Base-by-base conservation (phyloP, 2,113 vertebrate species). In the Sisor rabdophorus region DNA sequence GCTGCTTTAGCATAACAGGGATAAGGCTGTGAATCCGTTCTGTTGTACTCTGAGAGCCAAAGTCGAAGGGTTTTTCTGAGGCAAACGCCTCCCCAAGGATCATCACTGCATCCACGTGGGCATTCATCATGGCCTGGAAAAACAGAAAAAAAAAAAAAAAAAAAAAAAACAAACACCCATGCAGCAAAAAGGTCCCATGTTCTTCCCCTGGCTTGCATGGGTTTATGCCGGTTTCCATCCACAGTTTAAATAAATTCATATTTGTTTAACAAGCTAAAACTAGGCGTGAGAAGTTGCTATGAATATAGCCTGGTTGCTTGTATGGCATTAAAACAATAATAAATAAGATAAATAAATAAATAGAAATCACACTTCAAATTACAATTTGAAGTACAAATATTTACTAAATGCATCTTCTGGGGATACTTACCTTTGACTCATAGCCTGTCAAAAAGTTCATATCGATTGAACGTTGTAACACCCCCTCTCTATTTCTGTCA, bases 371-470 rank as follows among this genome's bases (percentile, higher is more conserved):
- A 8, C 9, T 61, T 60, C 2, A 47, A 65, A 55, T 24, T 26
- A 11, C 52, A 15, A 2, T 48, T 24, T 17, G 50, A 2, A 63
- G 1, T 19, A 3, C 5, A 22, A 30, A 30, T 24, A 20, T 22
- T 65, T 19, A 28, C 32, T 56, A 17, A 47, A 6, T 47, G 9
- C 24, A 11, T 1, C 26, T 50, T 1, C 3, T 76, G 19, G 63
- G 1, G 16, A 15, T 40, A 4, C 13, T 73, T 87, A 98, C 97
- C 95, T 98, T 98, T 76, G 96, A 92, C 91, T 99, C 97, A 0
- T 96, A 98, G 32, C 97, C 97, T 0, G 95, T 96, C 73, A 99
- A 92, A 86, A 98, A 99, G 76, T 97, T 98, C 95, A 98, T 96
- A 32, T 95, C 93, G 17, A 98, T 92, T 8, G 96, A 98, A 58